Conservation (phyloP, 2,113 vertebrate species). For the Neotoma lepida region DNA sequence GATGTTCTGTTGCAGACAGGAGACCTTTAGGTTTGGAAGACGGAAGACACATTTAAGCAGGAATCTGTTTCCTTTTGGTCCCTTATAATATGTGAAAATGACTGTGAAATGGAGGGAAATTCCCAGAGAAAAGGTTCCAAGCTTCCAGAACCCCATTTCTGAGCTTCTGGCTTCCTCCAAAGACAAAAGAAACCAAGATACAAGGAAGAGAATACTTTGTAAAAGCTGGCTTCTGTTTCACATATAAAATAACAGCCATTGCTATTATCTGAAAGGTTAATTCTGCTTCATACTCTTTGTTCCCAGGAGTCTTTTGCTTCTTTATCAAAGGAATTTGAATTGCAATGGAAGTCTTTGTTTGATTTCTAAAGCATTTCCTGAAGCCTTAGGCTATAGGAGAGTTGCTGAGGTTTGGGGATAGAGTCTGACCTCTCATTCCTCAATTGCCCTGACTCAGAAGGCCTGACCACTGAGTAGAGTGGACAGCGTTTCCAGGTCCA, state of each 20-base stretch:
- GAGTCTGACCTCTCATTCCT: not conserved
- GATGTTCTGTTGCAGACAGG: conserved; percentile 50
- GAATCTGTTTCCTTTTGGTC: conserved; percentile 29
- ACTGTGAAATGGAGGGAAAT: not conserved
- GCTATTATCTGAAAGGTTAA: conserved; percentile 49
- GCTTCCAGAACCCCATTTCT: not conserved
- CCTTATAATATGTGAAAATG: conserved; percentile 49
- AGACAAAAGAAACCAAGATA: conserved; percentile 15
- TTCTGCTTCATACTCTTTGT: conserved; percentile 48
- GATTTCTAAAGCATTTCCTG: conserved; percentile 17
- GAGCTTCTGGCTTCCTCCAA: not conserved
- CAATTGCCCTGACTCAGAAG: not conserved
- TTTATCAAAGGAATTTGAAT: conserved; percentile 60
- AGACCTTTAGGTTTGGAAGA: conserved; percentile 48
- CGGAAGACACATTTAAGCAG: not conserved
- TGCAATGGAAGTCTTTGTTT: conserved; percentile 27
- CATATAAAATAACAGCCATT: conserved; percentile 27
- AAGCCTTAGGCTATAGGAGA: not conserved
- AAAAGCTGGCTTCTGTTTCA: conserved; percentile 34
- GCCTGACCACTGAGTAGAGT: not conserved
- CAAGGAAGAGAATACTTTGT: not conserved
- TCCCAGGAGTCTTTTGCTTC: conserved; percentile 57
- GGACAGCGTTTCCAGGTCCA: fast-evolving
- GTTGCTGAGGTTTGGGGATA: not conserved
- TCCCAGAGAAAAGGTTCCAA: conserved; percentile 37